Evolutionary conservation across 2,888 invertebrate species (phyloP), one percentile per base, ranked within the genome.

Genomic region (Halocaridina rubra): DNA sequence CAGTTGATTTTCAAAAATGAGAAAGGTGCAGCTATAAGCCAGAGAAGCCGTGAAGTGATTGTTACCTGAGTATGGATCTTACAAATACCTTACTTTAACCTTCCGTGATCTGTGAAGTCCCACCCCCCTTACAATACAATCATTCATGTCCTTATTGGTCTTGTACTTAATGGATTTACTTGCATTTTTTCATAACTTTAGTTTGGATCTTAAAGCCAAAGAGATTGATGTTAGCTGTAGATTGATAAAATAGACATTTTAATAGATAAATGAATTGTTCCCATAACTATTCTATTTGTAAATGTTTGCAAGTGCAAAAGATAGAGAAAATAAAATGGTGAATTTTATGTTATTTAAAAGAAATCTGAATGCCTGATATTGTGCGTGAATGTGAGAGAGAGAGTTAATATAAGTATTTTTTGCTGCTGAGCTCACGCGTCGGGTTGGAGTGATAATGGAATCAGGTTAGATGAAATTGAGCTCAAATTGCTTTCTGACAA

Each of bases 201-300:
- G 84, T 84, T 84, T 79, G 84, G 84, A 84, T 84, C 84, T 84
- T 84, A 84, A n/a, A 84, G 79, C 84, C 84, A 84, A 84, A 84
- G 84, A 84, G 84, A 84, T 84, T 84, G 84, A 84, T 84, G 84
- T 84, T 84, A 84, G 84, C 79, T 80, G 84, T 84, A 84, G 84
- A 80, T 84, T 79, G 84, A 78, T 78, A n/a, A n/a, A n/a, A n/a
- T n/a, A 84, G 79, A 84, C 79, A 79, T 84, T 84, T 80, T 84
- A 84, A 80, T 84, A 84, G 84, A 80, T 84, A 84, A 64, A 84
- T 80, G 74, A 84, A 80, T 84, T 84, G 84, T 84, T 84, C 84
- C 84, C 84, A 84, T 80, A 84, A 84, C 79, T 84, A 84, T 84
- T 84, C 79, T 84, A 80, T 79, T 79, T 80, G 80, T 84, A 84